Evolutionary conservation across 2,797 vertebrate species (phyloP), one percentile per base, ranked within the genome.

Genomic region (Acipenser transmontanus): DNA sequence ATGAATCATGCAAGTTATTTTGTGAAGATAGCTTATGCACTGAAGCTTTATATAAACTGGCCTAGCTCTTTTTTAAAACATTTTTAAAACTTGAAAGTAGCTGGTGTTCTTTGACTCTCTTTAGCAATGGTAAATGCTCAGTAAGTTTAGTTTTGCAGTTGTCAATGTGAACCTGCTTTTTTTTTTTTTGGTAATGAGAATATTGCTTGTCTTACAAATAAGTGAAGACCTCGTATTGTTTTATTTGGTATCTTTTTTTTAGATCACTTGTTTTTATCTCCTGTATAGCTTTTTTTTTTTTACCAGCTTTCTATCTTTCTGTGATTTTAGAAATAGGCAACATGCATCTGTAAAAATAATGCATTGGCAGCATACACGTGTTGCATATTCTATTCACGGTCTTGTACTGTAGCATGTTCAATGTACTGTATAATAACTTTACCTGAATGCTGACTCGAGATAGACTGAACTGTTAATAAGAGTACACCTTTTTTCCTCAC

Each of bases 401-500:
- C 78, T 77, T 79, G 85, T 82, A 80, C 80, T 83, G 77, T 80
- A 81, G 83, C 79, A n/a, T 77, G 62, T 68, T 69, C 63, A 20
- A 59, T 76, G 64, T 65, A 69, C 64, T 73, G 70, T 63, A 62
- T 57, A 57, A n/a, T 9, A 34, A 20, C 66, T 70, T 68, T 74
- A 76, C 74, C 77, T 83, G 78, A 80, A 75, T 82, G 73, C 74
- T 83, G 76, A 80, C 71, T 75, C 74, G 77, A 77, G 82, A 72
- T 87, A 88, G 87, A 78, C 71, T 89, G 80, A 73, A 76, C 79
- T 88, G 67, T 77, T 81, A 82, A 81, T 88, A 79, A 84, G 84
- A 87, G 89, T 80, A 68, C 50, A 76, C 79, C 83, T 91, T 90
- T 83, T 86, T 90, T 86, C 85, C 85, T 85, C 85, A 91, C 89